Evolutionary conservation across 1,140 invertebrate genomes (phyloP), one percentile per base, ranked within the genome.

Genomic region (Diorhabda carinulata): DNA sequence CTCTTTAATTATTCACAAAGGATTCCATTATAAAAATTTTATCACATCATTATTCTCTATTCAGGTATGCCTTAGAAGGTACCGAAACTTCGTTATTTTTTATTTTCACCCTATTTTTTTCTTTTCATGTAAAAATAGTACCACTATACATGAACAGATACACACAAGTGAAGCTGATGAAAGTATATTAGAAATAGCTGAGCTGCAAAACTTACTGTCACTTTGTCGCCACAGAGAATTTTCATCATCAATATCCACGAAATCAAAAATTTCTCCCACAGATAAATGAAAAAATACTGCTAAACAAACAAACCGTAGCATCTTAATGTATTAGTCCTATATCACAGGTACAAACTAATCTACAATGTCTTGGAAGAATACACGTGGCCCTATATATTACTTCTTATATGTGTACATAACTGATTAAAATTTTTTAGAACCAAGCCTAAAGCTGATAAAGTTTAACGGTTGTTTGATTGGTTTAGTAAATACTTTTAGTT

Each of bases 401-500:
- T n/a, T 52, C 47, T n/a, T 6, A 3, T 52, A 52, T 52, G 47
- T 52, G 47, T 52, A 52, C 47, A 52, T 52, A 52, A 52, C 47
- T 52, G 47, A 52, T 6, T 52, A 52, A 52, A 25, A 25, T 25
- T 52, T 52, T 52, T n/a, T 52, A 8, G 2, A 52, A 52, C 47
- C 47, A 52, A 52, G 47, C 47, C 47, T n/a, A 8, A 52, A 52
- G 47, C 47, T 52, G 47, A 52, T 52, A 52, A 52, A 52, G 47
- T 8, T 52, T 52, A 52, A 52, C 47, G 47, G 47, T 52, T 52
- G 4, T 52, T 52, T 52, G 47, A 52, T 8, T 52, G 47, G 47
- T 52, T 52, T 52, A 52, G 47, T 52, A 6, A 52, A 52, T 52
- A 52, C n/a, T 52, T 52, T 52, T 52, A 52, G n/a, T n/a, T 52